Percentiles rank a stretch among this genome's conserved stretches.
Conservation (phyloP, 2,888 invertebrate species). For the Dryococelus australis region DNA sequence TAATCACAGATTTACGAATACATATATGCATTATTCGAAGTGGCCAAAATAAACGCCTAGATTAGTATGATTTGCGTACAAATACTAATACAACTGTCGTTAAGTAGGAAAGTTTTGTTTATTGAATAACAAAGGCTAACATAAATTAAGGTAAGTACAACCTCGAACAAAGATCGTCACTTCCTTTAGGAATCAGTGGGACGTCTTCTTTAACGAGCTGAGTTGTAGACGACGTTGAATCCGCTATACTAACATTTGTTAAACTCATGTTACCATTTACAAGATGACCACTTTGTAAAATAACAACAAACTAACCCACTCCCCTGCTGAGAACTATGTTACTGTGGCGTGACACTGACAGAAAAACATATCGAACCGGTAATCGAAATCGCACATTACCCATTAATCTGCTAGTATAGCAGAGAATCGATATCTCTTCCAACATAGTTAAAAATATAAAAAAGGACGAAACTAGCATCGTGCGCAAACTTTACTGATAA, state of each 20-base stretch:
- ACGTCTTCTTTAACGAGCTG: conserved; percentile 71
- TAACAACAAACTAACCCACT: background rate
- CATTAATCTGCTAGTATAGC: too few relatives aligned
- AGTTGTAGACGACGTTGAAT: conserved; percentile 52
- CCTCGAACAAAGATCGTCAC: conserved; percentile 64
- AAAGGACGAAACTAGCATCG: too few relatives aligned
- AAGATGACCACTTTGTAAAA: background rate
- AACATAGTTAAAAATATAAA: too few relatives aligned
- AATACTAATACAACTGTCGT: too few relatives aligned
- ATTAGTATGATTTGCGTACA: too few relatives aligned
- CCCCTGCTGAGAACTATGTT: background rate
- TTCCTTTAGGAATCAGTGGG: conserved; percentile 69
- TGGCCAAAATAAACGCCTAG: too few relatives aligned
- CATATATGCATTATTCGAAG: too few relatives aligned
- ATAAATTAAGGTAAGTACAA: conserved; percentile 57
- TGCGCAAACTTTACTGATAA: too few relatives aligned
- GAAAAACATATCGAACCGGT: background rate
- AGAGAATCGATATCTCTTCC: too few relatives aligned
- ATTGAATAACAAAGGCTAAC: background rate
- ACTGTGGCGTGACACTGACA: background rate
- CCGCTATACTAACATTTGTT: conserved; percentile 47
- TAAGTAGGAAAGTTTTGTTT: too few relatives aligned
- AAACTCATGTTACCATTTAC: conserved; percentile 38
- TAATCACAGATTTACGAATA: too few relatives aligned
- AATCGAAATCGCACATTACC: too few relatives aligned